Evolutionary conservation across 1,140 invertebrate genomes (phyloP).

Genomic region (Drosophila burlai): DNA sequence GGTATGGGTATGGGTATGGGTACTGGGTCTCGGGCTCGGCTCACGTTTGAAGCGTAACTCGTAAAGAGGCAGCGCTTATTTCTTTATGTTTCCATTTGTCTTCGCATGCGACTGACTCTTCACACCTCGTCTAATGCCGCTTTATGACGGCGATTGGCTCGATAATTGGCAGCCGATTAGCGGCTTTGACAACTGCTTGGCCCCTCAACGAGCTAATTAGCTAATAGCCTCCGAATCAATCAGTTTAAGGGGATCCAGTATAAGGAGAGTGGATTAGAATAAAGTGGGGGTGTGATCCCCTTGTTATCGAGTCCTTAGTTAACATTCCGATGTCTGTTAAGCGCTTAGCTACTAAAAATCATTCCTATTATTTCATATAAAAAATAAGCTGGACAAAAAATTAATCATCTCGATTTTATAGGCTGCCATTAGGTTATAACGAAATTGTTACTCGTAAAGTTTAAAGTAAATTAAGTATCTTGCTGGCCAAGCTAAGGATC

Average conservation of each 20-base stretch:
- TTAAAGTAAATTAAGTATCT: conserved; percentile 1
- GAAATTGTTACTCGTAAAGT: conserved; percentile 7
- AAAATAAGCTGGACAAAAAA: too few species aligned
- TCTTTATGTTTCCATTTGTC: conserved; percentile 61
- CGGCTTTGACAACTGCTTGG: conserved; percentile 22
- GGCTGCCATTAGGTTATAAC: not conserved
- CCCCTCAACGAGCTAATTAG: conserved; percentile 18
- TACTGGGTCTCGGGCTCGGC: conserved; percentile 22
- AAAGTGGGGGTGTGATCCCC: not conserved
- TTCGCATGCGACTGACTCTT: conserved; percentile 53
- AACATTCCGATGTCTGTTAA: not conserved
- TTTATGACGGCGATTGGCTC: conserved; percentile 51
- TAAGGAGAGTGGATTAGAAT: too few species aligned
- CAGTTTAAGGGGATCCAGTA: not conserved
- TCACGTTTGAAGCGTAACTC: conserved; percentile 67
- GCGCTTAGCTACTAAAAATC: not conserved
- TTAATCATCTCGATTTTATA: not conserved
- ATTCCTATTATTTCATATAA: not conserved
- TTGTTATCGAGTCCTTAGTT: too few species aligned
- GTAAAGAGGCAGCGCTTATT: conserved; percentile 62
- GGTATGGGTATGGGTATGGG: conserved; percentile 19
- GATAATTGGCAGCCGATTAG: conserved; percentile 61
- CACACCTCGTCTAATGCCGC: conserved; percentile 67
- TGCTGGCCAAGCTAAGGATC: not conserved
- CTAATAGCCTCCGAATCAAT: conserved; percentile 9